Conservation (phyloP, 2,113 vertebrate species). For the Chionomys nivalis region DNA sequence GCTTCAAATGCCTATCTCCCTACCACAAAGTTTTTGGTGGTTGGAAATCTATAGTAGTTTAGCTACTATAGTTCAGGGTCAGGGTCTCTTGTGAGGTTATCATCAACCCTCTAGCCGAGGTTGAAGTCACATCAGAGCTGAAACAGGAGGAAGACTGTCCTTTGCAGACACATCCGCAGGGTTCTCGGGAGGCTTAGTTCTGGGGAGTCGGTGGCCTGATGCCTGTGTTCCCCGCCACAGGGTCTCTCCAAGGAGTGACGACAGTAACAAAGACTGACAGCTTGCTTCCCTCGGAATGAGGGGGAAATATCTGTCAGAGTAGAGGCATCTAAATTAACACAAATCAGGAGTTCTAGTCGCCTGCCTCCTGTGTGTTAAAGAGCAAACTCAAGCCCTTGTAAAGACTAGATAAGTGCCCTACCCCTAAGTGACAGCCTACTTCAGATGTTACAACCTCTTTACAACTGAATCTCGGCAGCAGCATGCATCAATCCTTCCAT, state of each 20-base stretch:
- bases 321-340: background rate
- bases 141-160: background rate
- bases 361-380: background rate
- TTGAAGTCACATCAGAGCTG: background rate
- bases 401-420: background rate
- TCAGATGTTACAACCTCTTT: background rate
- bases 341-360: background rate
- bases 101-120: background rate
- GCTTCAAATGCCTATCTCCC: background rate
- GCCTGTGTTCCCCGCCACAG: background rate
- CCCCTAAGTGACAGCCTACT: background rate
- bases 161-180: background rate
- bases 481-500: background rate
- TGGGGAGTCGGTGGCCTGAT: background rate
- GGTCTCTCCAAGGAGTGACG: background rate
- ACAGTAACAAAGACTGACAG: background rate
- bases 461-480: background rate
- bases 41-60: background rate
- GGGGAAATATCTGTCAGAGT: too few relatives aligned
- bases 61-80: background rate
- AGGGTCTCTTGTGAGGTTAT: background rate
- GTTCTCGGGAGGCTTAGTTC: background rate
- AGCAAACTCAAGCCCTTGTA: background rate
- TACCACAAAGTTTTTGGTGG: background rate
- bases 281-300: background rate